Percentiles rank a stretch among this genome's conserved stretches.
phyloP scores from a whole-genome alignment of 1,140 invertebrate species.

The Temnothorax nylanderi region DNA sequence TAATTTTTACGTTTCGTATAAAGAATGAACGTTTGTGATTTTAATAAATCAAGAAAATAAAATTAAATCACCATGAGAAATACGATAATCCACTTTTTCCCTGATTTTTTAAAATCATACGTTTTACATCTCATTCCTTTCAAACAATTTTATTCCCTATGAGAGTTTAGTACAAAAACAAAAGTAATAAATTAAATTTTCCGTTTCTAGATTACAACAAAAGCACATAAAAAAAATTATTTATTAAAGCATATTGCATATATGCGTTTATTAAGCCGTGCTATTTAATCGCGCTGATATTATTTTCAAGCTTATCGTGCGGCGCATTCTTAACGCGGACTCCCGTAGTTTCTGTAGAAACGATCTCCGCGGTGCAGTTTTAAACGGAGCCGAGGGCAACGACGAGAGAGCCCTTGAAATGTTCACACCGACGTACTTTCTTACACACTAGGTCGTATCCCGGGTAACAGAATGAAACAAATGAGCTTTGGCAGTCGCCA shows the following conservation, averaged over 20 bases:
- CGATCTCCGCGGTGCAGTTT: not conserved
- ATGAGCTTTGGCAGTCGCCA: conserved; percentile 60
- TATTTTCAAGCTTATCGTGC: not conserved
- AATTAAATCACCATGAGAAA: not conserved
- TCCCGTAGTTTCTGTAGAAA: not conserved
- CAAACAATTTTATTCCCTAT: not conserved
- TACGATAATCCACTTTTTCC: not conserved
- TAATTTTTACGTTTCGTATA: not conserved
- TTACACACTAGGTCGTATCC: conserved; percentile 69
- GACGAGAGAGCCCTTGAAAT: conserved; percentile 69
- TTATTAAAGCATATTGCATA: not conserved
- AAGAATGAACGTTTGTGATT: not conserved
- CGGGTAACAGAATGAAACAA: conserved; percentile 74
- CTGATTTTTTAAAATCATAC: not conserved
- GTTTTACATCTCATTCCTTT: not conserved
- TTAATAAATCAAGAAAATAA: not conserved
- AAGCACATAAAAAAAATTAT: not conserved
- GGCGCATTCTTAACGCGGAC: not conserved
- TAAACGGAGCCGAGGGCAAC: not conserved
- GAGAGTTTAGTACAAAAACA: not conserved
- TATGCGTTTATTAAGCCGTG: not conserved
- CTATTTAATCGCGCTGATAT: not conserved
- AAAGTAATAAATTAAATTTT: not conserved
- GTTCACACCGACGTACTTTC: conserved; percentile 53
- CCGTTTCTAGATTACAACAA: not conserved